Percentiles rank a stretch among this genome's conserved stretches.
phyloP scores from a whole-genome alignment of 2,888 invertebrate genomes.

The Homarus gammarus region DNA sequence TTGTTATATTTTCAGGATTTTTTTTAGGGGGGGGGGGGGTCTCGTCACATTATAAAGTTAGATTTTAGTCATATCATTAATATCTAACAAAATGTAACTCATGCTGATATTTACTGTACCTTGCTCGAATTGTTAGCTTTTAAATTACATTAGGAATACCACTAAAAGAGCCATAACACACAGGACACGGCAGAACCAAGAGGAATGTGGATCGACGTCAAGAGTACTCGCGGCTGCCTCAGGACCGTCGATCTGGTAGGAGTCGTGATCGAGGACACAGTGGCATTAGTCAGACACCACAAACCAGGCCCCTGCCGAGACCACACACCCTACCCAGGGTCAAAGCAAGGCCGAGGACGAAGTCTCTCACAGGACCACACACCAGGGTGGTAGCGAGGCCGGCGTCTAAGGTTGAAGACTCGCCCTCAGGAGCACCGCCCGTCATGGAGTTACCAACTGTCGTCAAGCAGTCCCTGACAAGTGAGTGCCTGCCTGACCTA shows the following conservation, averaged over 20 bases:
- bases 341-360: background rate
- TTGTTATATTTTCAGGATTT: background rate
- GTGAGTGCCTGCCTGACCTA: background rate
- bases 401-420: background rate
- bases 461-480: background rate
- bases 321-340: background rate
- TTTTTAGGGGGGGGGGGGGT: too few relatives aligned
- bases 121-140: too few relatives aligned
- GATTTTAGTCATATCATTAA: background rate
- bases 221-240: background rate
- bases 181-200: background rate
- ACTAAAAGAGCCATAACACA: background rate
- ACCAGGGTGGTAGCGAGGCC: background rate
- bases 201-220: background rate
- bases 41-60: too few relatives aligned
- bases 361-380: background rate
- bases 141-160: background rate
- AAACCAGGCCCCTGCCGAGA: too few relatives aligned
- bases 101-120: background rate
- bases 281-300: background rate
- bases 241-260: background rate
- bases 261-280: background rate
- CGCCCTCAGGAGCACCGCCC: too few relatives aligned
- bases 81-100: too few relatives aligned
- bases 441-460: background rate